A percentile compares a stretch with the other conserved stretches of the same genome.
Conservation (phyloP, 2,113 vertebrate species). For the Catharus minimus region DNA sequence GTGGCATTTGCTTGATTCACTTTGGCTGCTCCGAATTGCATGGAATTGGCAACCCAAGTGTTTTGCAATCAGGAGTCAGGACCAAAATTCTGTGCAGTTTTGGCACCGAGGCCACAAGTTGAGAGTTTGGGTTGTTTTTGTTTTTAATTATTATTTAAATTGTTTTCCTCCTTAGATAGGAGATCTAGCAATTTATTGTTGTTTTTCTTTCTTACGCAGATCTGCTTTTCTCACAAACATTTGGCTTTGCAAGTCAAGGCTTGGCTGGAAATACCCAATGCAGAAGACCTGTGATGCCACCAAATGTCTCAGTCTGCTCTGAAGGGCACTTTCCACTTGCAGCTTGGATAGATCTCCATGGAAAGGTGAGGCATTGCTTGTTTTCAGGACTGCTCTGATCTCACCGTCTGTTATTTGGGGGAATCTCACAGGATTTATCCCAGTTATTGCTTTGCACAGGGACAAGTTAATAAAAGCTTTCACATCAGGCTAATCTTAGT, state of each 20-base stretch:
- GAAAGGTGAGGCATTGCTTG: not conserved
- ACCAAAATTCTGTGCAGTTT: slow-evolving; percentile 1
- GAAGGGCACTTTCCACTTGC: not conserved
- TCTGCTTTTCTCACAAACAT: not conserved
- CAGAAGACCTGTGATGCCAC: not conserved
- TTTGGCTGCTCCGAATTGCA: not conserved
- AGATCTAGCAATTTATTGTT: not conserved
- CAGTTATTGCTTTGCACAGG: not conserved
- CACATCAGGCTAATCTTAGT: not conserved
- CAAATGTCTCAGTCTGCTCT: not conserved
- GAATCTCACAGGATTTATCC: not conserved
- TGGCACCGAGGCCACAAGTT: not conserved
- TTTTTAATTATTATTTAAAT: not conserved
- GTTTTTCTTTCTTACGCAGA: not conserved
- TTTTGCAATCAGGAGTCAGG: not conserved
- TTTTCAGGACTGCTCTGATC: not conserved
- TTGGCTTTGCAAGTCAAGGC: not conserved
- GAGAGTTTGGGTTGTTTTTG: not conserved
- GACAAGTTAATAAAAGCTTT: slow-evolving; percentile 1
- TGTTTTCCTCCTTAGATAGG: not conserved
- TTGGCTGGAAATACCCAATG: not conserved
- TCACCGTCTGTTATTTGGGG: not conserved
- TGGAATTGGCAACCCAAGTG: not conserved
- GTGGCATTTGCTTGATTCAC: slow-evolving; percentile 40
- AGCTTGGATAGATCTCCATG: not conserved